Base-by-base conservation (phyloP, 2,113 vertebrate species). In the Ictalurus punctatus region DNA sequence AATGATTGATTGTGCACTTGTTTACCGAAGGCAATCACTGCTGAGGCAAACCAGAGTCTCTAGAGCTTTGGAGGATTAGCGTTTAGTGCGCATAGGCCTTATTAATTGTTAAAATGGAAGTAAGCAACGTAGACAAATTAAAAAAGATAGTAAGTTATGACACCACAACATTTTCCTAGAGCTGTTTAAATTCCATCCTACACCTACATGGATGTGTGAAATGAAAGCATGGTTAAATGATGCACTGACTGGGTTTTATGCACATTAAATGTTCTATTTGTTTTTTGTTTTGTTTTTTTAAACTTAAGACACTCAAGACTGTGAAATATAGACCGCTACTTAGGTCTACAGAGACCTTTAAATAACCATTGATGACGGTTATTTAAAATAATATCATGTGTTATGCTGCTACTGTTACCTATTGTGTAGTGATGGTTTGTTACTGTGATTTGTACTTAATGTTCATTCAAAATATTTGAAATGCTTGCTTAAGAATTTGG, bases 1-100 rank as follows among this genome's bases (percentile, higher is more conserved):
- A 93, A 91, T 94, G 93, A 97, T 97, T 96, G 95, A 96, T 97
- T 96, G 96, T 93, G 94, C 95, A 91, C 93, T 95, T 97, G 97
- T 97, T 97, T 97, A 97, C 96, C 81, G 2, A 95, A 93, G 95
- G 93, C 96, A 91, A 95, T 96, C 95, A 93, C 48, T 84, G 93
- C 90, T 96, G 96, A 97, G 92, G 93, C 94, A 96, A 96, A 94
- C 95, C 97, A 97, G 97, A 96, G 93, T 94, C 87, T 93, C 93
- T 73, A 37, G 21, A 92, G 95, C 94, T 90, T 95, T 94, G 94
- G 94, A 93, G 94, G 87, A 93, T 93, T 93, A 93, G 90, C 89
- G 91, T 83, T 94, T 93, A 79, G 37, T 69, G 37, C 81, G 16
- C 63, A 92, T 92, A 90, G 0, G 10, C 83, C 88, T 93, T 91